Evolutionary conservation across 2,797 vertebrate species (phyloP).

Genomic region (Coracias cyanogaster): DNA sequence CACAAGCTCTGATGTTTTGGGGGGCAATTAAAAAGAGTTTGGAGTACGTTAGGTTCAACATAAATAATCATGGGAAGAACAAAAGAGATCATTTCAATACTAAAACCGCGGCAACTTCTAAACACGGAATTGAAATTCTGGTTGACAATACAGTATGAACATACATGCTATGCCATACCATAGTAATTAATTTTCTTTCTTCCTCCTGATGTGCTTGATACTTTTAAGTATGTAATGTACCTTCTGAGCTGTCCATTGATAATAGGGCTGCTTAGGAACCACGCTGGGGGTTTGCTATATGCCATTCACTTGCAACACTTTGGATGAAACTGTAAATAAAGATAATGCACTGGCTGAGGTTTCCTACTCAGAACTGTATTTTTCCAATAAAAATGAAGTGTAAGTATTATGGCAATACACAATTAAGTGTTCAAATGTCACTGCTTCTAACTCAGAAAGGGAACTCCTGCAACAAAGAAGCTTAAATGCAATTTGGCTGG

Average conservation of each 20-base stretch:
- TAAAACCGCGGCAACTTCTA: neutral
- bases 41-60: neutral
- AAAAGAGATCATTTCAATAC: neutral
- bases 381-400: neutral
- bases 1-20: neutral
- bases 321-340: neutral
- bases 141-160: neutral
- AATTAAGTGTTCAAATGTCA: neutral
- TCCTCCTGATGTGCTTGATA: neutral
- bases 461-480: neutral
- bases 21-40: neutral
- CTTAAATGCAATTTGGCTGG: neutral
- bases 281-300: neutral
- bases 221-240: neutral
- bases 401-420: neutral
- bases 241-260: neutral
- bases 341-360: neutral
- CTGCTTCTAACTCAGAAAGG: neutral
- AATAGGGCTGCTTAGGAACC: neutral
- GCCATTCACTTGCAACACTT: neutral
- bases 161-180: neutral
- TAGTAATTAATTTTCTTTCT: neutral
- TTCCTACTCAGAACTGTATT: neutral
- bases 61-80: neutral
- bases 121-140: neutral